Evolutionary conservation across 2,888 invertebrate genomes (phyloP).

Genomic region (Eupithecia insigniata): DNA sequence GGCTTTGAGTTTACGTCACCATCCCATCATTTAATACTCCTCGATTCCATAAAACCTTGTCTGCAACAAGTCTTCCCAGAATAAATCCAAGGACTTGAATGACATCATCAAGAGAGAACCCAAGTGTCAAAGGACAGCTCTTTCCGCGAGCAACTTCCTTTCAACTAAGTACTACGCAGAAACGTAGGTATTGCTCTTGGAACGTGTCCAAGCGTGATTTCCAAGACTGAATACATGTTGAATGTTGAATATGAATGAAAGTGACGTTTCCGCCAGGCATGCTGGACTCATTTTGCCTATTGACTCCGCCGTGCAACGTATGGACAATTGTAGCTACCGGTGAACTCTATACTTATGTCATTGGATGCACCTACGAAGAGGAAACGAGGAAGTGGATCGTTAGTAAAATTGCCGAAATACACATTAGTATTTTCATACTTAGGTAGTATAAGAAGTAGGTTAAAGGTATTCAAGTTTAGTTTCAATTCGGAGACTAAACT

Average conservation of each 20-base stretch:
- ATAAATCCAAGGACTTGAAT: constrained; percentile 15
- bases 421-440: background rate
- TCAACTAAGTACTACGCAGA: constrained; percentile 1
- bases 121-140: constrained; percentile 18
- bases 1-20: background rate
- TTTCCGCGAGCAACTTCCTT: constrained; percentile 21
- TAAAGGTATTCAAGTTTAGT: background rate
- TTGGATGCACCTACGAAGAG: constrained; percentile 25
- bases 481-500: background rate
- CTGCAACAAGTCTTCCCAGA: constrained; percentile 14
- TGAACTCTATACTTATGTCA: constrained; percentile 28
- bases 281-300: constrained; percentile 33
- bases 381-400: constrained; percentile 2
- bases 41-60: background rate
- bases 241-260: constrained; percentile 37
- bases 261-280: constrained; percentile 32
- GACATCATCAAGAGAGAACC: constrained; percentile 13
- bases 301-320: constrained; percentile 17
- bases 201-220: constrained; percentile 29
- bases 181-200: constrained; percentile 22
- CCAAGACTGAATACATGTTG: constrained; percentile 30
- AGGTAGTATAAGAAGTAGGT: background rate
- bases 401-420: constrained; percentile 6
- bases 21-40: background rate
- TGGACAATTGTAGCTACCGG: constrained; percentile 25